A percentile compares a stretch with the other conserved stretches of the same genome.
Conservation (phyloP, 2,888 invertebrate genomes). For the Dendrolimus pini region DNA sequence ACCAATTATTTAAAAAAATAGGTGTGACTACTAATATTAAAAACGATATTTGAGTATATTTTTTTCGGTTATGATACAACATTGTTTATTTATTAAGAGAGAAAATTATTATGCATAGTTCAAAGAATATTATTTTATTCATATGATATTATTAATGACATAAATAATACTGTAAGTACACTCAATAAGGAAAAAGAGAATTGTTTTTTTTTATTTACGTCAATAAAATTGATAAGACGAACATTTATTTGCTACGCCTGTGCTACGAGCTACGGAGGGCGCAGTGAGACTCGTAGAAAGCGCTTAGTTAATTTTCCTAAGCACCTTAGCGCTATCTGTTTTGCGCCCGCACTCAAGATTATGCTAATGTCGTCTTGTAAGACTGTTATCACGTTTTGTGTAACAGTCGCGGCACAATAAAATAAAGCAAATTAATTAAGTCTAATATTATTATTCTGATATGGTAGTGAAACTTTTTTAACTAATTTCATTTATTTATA, state of each 20-base stretch:
- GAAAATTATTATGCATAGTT: too few species aligned
- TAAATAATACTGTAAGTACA: neutral
- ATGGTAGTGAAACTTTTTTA: neutral
- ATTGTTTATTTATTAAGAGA: too few species aligned
- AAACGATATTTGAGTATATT: too few species aligned
- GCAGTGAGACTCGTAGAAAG: constrained; percentile 25
- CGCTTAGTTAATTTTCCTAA: constrained; percentile 64
- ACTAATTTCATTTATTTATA: neutral
- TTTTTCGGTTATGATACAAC: too few species aligned
- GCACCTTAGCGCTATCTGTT: constrained; percentile 71
- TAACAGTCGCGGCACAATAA: constrained; percentile 20
- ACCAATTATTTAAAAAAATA: too few species aligned
- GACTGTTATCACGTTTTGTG: constrained; percentile 67
- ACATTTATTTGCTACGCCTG: constrained; percentile 7
- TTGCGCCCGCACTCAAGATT: constrained; percentile 62
- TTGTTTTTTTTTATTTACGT: constrained; percentile 21
- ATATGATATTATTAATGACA: too few species aligned
- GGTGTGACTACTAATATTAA: too few species aligned
- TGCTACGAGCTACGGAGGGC: constrained; percentile 27
- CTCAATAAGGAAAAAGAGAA: constrained; percentile 4
- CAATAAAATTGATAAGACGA: constrained; percentile 33
- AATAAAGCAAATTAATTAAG: neutral
- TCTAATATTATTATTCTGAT: neutral
- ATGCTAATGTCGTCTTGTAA: constrained; percentile 67
- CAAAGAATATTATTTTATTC: too few species aligned